phyloP scores from a whole-genome alignment of 2,113 vertebrate genomes.

The Chlorodrepanis virens region DNA sequence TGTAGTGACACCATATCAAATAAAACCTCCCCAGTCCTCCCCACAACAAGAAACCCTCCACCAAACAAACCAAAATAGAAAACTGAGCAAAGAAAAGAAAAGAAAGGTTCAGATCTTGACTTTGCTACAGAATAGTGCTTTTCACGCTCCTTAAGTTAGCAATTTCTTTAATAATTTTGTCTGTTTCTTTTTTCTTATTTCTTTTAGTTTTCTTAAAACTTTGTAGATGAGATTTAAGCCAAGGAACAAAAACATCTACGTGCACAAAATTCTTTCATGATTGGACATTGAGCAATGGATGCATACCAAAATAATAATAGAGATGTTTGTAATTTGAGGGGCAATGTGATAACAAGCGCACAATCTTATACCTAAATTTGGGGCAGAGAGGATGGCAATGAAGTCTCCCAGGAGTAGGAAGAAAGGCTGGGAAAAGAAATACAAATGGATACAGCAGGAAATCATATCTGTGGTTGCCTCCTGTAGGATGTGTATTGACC shows the following conservation, averaged over 20 bases:
- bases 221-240: not conserved
- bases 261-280: not conserved
- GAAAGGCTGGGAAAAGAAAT: conserved; percentile 2
- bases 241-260: not conserved
- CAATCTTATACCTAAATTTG: not conserved
- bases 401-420: not conserved
- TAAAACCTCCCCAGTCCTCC: not conserved
- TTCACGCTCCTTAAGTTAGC: not conserved
- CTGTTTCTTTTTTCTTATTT: not conserved
- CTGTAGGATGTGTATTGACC: conserved; percentile 37
- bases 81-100: not conserved
- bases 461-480: conserved; percentile 26
- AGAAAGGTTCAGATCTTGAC: not conserved
- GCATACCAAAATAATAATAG: not conserved
- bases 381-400: not conserved
- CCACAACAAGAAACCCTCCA: not conserved
- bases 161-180: not conserved
- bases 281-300: not conserved
- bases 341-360: not conserved
- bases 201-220: not conserved
- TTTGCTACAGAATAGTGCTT: not conserved
- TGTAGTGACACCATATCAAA: not conserved
- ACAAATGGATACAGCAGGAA: not conserved
- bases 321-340: not conserved
- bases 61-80: not conserved